phyloP scores from a whole-genome alignment of 2,888 invertebrate genomes.

The Dioctria linearis region DNA sequence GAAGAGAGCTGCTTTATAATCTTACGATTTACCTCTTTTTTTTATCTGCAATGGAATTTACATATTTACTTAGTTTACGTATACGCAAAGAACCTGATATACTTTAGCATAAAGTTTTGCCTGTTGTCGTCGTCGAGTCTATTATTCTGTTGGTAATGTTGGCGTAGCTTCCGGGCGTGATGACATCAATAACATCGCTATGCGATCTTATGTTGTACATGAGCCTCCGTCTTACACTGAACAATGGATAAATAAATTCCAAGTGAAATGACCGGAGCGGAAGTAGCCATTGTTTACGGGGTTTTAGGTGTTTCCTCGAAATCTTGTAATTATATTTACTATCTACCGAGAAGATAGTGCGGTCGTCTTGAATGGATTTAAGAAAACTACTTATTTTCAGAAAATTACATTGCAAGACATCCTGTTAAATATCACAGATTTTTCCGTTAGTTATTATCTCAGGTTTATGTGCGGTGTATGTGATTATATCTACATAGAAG shows the following conservation, averaged over 20 bases:
- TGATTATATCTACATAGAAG: too few relatives aligned
- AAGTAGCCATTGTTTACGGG: conserved; percentile 43
- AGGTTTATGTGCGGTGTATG: not conserved
- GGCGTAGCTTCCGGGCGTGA: conserved; percentile 47
- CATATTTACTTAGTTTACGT: too few relatives aligned
- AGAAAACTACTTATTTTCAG: conserved; percentile 35
- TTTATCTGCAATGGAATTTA: too few relatives aligned
- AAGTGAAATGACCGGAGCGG: conserved; percentile 50
- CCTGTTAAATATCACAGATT: conserved; percentile 44
- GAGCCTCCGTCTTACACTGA: not conserved
- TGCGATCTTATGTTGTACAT: conserved; percentile 18
- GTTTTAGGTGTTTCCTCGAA: conserved; percentile 26
- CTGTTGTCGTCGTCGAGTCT: conserved; percentile 18
- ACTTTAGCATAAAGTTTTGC: conserved; percentile 20
- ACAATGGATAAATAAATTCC: conserved; percentile 48
- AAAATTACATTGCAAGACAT: conserved; percentile 45
- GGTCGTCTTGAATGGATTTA: not conserved
- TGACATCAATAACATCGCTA: conserved; percentile 32
- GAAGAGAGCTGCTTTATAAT: conserved; percentile 8
- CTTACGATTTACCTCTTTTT: conserved; percentile 27
- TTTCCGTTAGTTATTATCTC: not conserved
- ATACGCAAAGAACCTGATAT: conserved; percentile 9
- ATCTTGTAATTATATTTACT: conserved; percentile 3
- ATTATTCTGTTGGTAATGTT: conserved; percentile 30
- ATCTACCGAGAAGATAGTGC: not conserved